Evolutionary conservation across 1,140 invertebrate genomes (phyloP), one percentile per base, ranked within the genome.

Genomic region (Diabrotica undecimpunctata): DNA sequence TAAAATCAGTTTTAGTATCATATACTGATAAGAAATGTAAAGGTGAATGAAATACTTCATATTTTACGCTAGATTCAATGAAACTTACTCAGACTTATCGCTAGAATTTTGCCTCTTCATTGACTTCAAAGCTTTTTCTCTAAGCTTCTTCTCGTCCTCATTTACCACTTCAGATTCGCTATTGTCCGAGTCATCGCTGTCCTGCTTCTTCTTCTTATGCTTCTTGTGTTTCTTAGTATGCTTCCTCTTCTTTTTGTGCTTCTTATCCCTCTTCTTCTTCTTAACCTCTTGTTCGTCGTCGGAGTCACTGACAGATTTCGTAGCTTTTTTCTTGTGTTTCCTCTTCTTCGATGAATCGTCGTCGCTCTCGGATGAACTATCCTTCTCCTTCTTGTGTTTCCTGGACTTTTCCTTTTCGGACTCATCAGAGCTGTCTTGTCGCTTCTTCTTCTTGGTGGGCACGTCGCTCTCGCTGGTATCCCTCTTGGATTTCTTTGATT

Each of bases 101-200:
- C 76, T 78, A 56, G 76, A 78, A 57, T 76, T 75, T 57, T 78
- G 76, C 66, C 77, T 83, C 77, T 88, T 89, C 87, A 90, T 88
- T 0, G 87, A 88, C 72, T 87, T 86, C 5, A 95, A 80, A 39
- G 93, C 93, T 71, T 91, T 88, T 78, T 95, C 92, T n/a, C 93
- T 84, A 67, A 95, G 82, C 79, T 91, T 92, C 75, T 90, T 92
- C 75, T 95, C 93, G 81, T 94, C 91, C 73, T 95, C 92, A 73
- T 87, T 87, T 53, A 85, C 77, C 11, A 80, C 78, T 53, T 89
- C 85, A 25, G 80, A 81, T 66, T 86, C 85, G 72, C 82, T 83
- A 65, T 82, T 84, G 62, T 86, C 84, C 13, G 84, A 84, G 65
- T 85, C 84, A 14, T 85, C 84, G 41, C 83, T 83, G 52, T 85